A percentile compares a stretch with the other conserved stretches of the same genome.
Conservation (phyloP, 2,888 invertebrate genomes). For the Callosobruchus maculatus region DNA sequence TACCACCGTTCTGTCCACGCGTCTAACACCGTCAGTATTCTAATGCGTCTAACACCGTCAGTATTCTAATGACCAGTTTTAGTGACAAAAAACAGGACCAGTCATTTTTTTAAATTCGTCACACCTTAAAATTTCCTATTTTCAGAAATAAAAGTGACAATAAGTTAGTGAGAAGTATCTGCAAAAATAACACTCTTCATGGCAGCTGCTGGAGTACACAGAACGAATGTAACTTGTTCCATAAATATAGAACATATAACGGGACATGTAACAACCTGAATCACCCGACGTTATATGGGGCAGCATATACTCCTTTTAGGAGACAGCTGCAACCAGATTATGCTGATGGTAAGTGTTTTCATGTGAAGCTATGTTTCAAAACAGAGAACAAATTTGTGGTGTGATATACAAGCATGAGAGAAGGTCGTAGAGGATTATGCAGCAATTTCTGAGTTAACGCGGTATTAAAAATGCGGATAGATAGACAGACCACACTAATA, state of each 20-base stretch:
- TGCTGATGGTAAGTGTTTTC: conserved; percentile 62
- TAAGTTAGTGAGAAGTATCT: conserved; percentile 14
- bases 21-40: too few relatives aligned
- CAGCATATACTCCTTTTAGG: conserved; percentile 69
- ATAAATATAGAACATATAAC: conserved; percentile 63
- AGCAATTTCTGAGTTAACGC: too few relatives aligned
- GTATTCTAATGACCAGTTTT: too few relatives aligned
- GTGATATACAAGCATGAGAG: too few relatives aligned
- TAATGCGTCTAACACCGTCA: too few relatives aligned
- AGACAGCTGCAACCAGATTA: conserved; percentile 72
- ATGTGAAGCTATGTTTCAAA: background rate
- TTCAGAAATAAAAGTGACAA: conserved; percentile 14
- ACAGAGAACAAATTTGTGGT: too few relatives aligned
- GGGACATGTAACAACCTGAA: conserved; percentile 75
- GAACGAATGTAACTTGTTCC: conserved; percentile 27
- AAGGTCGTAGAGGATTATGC: too few relatives aligned
- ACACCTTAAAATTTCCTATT: background rate
- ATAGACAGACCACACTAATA: too few relatives aligned
- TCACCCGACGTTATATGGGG: conserved; percentile 65
- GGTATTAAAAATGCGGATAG: too few relatives aligned
- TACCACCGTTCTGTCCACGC: too few relatives aligned
- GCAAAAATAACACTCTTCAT: conserved; percentile 6
- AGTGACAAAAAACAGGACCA: background rate
- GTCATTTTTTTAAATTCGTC: background rate
- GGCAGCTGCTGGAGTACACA: conserved; percentile 27